These are phyloP conservation scores for Trematocara caparti DNA, from an alignment of 2,797 vertebrate species.

Conservation along the genomic window DNA sequence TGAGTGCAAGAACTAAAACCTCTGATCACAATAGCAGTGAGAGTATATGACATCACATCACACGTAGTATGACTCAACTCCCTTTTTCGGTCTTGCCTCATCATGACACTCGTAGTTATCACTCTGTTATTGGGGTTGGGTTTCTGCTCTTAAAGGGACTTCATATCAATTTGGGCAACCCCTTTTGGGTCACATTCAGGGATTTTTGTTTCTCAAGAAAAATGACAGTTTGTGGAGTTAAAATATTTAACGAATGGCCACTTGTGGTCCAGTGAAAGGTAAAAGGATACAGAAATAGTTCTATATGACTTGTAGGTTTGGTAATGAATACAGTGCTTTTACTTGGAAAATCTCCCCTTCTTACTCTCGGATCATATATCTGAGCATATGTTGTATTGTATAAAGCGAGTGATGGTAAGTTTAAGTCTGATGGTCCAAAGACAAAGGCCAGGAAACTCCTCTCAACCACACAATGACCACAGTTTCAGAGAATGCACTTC, in stretches of 20 bases:
- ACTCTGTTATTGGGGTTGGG: background rate
- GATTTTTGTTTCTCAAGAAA: background rate
- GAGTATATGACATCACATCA: background rate
- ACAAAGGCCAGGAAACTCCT: conserved; percentile 64
- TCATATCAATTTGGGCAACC: conserved; percentile 1
- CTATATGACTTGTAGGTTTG: background rate
- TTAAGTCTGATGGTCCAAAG: background rate
- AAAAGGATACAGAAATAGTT: background rate
- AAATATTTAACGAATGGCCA: background rate
- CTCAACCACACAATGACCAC: background rate
- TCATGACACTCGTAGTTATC: background rate
- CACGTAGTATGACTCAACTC: conserved; percentile 24
- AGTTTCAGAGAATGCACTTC: conserved; percentile 31
- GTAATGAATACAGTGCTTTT: conserved; percentile 6
- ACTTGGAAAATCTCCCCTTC: background rate
- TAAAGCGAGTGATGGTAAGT: background rate
- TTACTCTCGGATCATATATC: background rate
- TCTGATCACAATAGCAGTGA: background rate
- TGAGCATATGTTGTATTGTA: background rate
- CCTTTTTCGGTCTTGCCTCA: conserved; percentile 20
- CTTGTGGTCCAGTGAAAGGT: background rate
- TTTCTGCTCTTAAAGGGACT: background rate
- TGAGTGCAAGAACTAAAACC: background rate
- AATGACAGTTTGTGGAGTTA: background rate
- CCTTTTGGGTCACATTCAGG: background rate